Evolutionary conservation across 2,113 vertebrate species (phyloP).

Genomic region (Axis porcinus): DNA sequence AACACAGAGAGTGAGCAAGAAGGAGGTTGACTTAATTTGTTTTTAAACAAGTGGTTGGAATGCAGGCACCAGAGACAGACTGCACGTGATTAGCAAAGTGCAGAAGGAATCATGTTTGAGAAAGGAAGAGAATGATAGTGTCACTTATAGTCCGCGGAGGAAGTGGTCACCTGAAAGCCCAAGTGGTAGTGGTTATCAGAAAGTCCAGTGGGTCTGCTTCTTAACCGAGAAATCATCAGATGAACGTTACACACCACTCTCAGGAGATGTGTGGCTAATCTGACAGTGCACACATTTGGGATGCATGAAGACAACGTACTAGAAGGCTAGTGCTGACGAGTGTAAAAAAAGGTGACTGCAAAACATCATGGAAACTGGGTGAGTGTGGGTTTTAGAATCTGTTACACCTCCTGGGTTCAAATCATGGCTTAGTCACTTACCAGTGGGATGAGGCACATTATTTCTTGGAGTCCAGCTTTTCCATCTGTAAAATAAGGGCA

Average conservation of each 20-base stretch:
- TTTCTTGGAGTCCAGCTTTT: neutral
- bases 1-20: neutral
- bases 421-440: neutral
- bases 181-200: neutral
- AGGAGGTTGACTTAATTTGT: neutral
- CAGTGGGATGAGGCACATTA: neutral
- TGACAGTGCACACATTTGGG: neutral
- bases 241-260: fast-evolving
- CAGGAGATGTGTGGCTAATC: neutral
- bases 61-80: neutral
- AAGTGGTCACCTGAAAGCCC: neutral
- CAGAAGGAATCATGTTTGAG: neutral
- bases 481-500: neutral
- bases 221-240: neutral
- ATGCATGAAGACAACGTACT: neutral
- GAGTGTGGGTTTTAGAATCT: neutral
- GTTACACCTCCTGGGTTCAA: neutral
- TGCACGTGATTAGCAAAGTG: neutral
- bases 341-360: neutral
- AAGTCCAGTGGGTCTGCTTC: neutral
- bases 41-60: constrained; percentile 27
- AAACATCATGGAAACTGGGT: neutral
- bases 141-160: neutral
- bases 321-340: neutral
- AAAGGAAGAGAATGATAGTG: neutral